phyloP scores from a whole-genome alignment of 2,888 invertebrate species.

The Ischnus inquisitorius region DNA sequence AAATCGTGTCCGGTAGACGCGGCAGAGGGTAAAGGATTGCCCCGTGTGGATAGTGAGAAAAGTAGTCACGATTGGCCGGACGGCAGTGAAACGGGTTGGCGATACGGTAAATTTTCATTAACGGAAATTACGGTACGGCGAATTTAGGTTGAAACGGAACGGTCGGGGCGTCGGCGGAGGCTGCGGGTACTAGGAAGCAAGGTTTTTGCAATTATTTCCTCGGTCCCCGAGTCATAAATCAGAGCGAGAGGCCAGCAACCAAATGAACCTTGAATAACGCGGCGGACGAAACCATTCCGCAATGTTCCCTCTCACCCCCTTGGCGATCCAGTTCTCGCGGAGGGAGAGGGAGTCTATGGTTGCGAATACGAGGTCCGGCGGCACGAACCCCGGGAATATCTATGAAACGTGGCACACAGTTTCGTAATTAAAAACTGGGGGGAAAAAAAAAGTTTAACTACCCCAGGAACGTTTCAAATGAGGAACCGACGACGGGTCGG shows the following conservation, averaged over 20 bases:
- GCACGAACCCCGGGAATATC: slow-evolving; percentile 53
- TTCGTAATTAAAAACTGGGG: slow-evolving; percentile 67
- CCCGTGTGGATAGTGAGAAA: slow-evolving; percentile 44
- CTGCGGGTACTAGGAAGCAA: slow-evolving; percentile 53
- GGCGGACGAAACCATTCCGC: slow-evolving; percentile 50
- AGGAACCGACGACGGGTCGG: slow-evolving; percentile 51
- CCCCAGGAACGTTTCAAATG: slow-evolving; percentile 49
- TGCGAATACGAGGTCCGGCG: slow-evolving; percentile 28
- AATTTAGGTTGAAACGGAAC: slow-evolving; percentile 61
- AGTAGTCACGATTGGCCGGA: slow-evolving; percentile 69
- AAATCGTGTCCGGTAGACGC: slow-evolving; percentile 44
- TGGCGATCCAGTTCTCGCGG: slow-evolving; percentile 51
- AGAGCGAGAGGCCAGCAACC: slow-evolving; percentile 67
- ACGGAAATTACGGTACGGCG: slow-evolving; percentile 77
- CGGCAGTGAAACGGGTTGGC: slow-evolving; percentile 28
- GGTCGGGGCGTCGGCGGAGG: slow-evolving; percentile 30
- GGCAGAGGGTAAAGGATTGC: slow-evolving; percentile 6
- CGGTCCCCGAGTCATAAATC: slow-evolving; percentile 77
- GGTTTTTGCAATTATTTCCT: slow-evolving; percentile 78
- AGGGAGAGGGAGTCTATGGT: neutral
- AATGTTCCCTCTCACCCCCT: slow-evolving; percentile 38
- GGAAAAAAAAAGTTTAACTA: slow-evolving; percentile 57
- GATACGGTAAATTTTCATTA: slow-evolving; percentile 79
- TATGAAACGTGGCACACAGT: slow-evolving; percentile 59
- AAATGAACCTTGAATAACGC: slow-evolving; percentile 70